Conservation (phyloP, 2,797 vertebrate species). For the Macropus fuliginosus region DNA sequence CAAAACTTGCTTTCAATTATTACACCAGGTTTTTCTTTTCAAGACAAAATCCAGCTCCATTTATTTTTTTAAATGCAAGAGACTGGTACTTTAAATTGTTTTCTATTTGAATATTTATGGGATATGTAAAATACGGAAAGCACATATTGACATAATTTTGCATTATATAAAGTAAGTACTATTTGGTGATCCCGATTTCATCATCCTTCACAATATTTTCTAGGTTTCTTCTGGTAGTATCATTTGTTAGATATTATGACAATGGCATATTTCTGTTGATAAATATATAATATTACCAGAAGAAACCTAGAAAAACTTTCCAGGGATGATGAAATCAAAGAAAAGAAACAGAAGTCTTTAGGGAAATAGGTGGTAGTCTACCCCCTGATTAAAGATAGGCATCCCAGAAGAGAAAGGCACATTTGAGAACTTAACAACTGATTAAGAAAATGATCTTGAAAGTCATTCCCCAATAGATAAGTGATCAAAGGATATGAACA, state of each 20-base stretch:
- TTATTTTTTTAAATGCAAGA: background rate
- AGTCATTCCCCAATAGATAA: background rate
- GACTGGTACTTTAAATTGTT: background rate
- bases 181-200: background rate
- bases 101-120: background rate
- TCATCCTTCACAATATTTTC: background rate
- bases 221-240: background rate
- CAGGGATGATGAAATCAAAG: background rate
- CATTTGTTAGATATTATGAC: background rate
- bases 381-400: background rate
- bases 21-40: background rate
- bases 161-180: background rate
- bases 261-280: background rate
- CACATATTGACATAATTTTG: background rate
- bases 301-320: background rate
- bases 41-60: background rate
- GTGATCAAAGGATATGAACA: background rate
- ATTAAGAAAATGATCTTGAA: background rate
- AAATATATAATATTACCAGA: background rate
- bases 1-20: background rate
- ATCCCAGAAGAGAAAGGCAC: background rate
- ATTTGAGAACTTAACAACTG: background rate
- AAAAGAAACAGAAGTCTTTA: background rate
- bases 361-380: background rate
- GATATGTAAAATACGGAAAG: background rate